phyloP scores from a whole-genome alignment of 53 echinoderm and acorn worm genomes.

The Holothuria scabra region DNA sequence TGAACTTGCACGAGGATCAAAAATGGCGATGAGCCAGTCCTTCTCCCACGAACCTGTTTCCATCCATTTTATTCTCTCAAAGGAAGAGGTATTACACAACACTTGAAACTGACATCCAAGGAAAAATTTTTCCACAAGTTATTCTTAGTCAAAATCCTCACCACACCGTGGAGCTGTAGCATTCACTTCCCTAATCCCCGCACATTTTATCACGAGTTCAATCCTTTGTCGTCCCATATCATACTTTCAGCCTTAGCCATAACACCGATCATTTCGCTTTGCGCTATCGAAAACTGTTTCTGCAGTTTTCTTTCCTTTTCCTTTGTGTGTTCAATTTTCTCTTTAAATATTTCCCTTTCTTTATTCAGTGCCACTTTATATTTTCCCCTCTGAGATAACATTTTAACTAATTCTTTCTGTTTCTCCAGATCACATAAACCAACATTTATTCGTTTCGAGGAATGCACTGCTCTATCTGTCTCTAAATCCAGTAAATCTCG shows the following conservation, averaged over 20 bases:
- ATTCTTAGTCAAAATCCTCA: no score
- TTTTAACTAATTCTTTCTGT: conserved; percentile 30
- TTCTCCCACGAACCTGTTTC: no score
- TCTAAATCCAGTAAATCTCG: conserved; percentile 73
- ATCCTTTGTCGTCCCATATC: not conserved
- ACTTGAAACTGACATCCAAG: no score
- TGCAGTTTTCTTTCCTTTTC: conserved; percentile 21
- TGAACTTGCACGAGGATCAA: no score
- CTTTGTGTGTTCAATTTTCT: conserved; percentile 12
- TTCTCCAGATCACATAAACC: conserved; percentile 17
- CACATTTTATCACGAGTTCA: no score
- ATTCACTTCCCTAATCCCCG: no score
- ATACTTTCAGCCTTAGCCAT: conserved; percentile 7
- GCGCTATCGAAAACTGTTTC: not conserved
- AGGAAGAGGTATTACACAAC: no score
- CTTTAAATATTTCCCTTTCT: conserved; percentile 21
- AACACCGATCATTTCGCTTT: conserved; percentile 5
- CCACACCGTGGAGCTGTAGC: no score
- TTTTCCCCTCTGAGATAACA: conserved; percentile 23
- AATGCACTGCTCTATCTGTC: conserved; percentile 62
- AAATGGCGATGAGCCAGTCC: no score
- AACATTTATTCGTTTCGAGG: conserved; percentile 3
- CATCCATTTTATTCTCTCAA: no score
- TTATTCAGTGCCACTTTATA: conserved; percentile 16
- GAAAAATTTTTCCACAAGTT: no score